Base-by-base conservation (phyloP, 2,888 invertebrate genomes). In the Tetragonisca angustula region DNA sequence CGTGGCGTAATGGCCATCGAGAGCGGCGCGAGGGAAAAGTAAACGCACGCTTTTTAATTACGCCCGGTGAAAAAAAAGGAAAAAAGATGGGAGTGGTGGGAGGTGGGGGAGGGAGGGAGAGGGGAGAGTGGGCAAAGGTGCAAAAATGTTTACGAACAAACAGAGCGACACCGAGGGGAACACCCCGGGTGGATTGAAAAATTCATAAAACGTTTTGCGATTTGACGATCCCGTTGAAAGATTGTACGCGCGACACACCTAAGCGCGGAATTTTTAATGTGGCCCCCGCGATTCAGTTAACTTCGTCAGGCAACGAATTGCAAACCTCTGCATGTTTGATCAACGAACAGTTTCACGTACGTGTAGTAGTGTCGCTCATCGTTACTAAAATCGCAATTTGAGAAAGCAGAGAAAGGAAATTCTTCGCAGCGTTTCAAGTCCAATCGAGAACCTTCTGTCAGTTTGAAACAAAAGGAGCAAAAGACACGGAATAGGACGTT, bases 201-300 rank as follows among this genome's bases (percentile, higher is more conserved):
- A 87, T 88, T 85, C 56, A 59, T 59, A 59, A 59, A 32, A 59
- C 5, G n/a, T 59, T 59, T 59, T 59, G n/a, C n/a, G 43, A 43
- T 9, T 15, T n/a, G 15, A 24, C n/a, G 24, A 24, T 1, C 43
- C 43, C 11, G 43, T 43, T 11, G 9, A 9, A 9, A 43, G 43
- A 9, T 9, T 9, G 43, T 43, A 43, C 43, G 9, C 43, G 43
- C 43, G 43, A 6, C 27, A 24, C 52, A 69, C 75, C 54, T 65
- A 81, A 78, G 70, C 83, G 78, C 69, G 69, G 82, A 84, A 87
- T 88, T 88, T 32, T 88, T 88, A 89, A 89, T 87, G 9, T 87
- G 87, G 84, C 78, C 56, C 78, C 56, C 62, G 76, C 77, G 78
- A 59, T 86, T 79, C 87, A 84, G 87, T 88, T 87, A 87, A 86